Conservation (phyloP, 2,888 invertebrate genomes). For the Eristalis pertinax region DNA sequence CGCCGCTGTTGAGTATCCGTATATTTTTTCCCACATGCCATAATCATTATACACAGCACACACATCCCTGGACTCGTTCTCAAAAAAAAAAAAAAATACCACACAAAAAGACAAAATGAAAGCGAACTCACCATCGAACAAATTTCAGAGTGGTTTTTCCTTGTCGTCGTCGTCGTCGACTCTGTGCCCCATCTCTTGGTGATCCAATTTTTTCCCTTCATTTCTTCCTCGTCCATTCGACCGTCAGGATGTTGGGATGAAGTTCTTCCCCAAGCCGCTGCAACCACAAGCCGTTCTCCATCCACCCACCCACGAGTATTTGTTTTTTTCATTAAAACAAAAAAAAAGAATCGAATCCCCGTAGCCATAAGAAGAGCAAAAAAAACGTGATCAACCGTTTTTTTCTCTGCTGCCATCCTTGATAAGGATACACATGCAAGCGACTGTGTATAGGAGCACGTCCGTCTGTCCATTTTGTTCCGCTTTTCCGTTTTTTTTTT, state of each 20-base stretch:
- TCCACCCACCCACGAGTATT: slow-evolving; percentile 58
- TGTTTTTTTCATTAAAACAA: slow-evolving; percentile 54
- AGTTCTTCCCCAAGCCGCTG: slow-evolving; percentile 36
- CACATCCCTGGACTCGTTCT: slow-evolving; percentile 42
- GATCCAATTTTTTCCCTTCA: slow-evolving; percentile 38
- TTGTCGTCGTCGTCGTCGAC: slow-evolving; percentile 37
- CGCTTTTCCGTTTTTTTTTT: slow-evolving; percentile 43
- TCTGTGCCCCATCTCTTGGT: slow-evolving; percentile 23
- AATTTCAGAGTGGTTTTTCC: slow-evolving; percentile 54
- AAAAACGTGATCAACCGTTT: slow-evolving; percentile 58
- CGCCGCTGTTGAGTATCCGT: slow-evolving; percentile 32
- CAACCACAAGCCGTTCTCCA: slow-evolving; percentile 37
- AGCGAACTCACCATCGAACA: slow-evolving; percentile 64
- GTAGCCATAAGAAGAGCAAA: slow-evolving; percentile 31
- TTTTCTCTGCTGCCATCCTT: slow-evolving; percentile 24
- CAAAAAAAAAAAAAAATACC: slow-evolving; percentile 8
- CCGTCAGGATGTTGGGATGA: slow-evolving; percentile 43
- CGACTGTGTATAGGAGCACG: slow-evolving; percentile 49
- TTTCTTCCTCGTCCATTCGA: slow-evolving; percentile 8
- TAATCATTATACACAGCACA: slow-evolving; percentile 68
- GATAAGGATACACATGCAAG: slow-evolving; percentile 54
- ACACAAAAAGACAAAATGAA: neutral
- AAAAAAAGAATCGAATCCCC: slow-evolving; percentile 37
- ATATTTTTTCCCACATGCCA: slow-evolving; percentile 42
- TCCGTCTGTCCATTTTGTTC: slow-evolving; percentile 70